Percentiles rank a stretch among this genome's conserved stretches.
These are phyloP conservation scores for Octonoba sinensis DNA, from an alignment of 2,888 invertebrate species.

Conservation along the genomic window DNA sequence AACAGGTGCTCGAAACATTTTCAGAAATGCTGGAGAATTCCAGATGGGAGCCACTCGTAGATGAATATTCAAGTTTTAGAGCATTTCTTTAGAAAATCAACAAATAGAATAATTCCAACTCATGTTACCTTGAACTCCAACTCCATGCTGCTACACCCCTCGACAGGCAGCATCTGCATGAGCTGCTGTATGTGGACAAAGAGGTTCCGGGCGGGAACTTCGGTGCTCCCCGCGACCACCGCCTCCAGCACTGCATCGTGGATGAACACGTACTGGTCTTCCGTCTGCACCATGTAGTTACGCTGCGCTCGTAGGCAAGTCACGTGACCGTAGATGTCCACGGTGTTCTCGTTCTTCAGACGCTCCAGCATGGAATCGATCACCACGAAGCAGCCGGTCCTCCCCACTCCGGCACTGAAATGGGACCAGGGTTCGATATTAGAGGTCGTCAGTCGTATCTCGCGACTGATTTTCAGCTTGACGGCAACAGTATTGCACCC, in stretches of 20 bases:
- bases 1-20: no score
- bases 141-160: slow-evolving; percentile 90
- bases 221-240: slow-evolving; percentile 95
- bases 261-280: slow-evolving; percentile 99
- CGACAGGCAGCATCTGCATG: slow-evolving; percentile 81
- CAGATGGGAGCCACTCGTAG: no score
- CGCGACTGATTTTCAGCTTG: no score
- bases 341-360: slow-evolving; percentile 95
- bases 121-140: slow-evolving; percentile 81
- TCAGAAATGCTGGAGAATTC: no score
- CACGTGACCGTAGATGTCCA: slow-evolving; percentile 99
- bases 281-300: slow-evolving; percentile 99
- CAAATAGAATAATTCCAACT: no score
- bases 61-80: no score
- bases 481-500: no score
- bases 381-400: slow-evolving; percentile 97
- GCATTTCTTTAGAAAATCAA: no score
- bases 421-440: background rate
- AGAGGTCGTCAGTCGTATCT: no score
- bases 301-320: slow-evolving; percentile 97
- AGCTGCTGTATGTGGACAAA: slow-evolving; percentile 95
- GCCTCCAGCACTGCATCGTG: slow-evolving; percentile 98
- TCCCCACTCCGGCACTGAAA: slow-evolving; percentile 82
- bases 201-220: slow-evolving; percentile 93
- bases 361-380: slow-evolving; percentile 99